Percentiles rank a stretch among this genome's conserved stretches.
Evolutionary conservation across 2,888 invertebrate species (phyloP).

Genomic region (Mamestra brassicae): DNA sequence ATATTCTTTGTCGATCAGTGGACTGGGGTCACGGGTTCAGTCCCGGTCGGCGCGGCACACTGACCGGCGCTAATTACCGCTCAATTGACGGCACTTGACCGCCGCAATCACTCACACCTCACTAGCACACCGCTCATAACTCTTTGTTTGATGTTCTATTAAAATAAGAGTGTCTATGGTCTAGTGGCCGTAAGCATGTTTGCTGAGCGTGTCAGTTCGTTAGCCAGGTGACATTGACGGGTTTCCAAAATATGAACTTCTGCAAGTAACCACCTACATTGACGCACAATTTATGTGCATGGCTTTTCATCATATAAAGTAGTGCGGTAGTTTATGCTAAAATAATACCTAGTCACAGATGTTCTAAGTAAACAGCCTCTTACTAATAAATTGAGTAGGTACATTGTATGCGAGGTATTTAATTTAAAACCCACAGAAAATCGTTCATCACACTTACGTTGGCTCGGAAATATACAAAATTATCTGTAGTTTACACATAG

Average conservation of each 20-base stretch:
- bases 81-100: constrained; percentile 70
- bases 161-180: neutral
- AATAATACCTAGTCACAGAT: neutral
- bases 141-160: neutral
- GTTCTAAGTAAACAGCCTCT: neutral
- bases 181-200: neutral
- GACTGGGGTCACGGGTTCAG: constrained; percentile 6
- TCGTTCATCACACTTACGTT: neutral
- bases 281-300: neutral
- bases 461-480: neutral
- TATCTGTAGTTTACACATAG: neutral
- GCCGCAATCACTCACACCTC: constrained; percentile 36
- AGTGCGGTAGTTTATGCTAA: neutral
- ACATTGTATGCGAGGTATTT: neutral
- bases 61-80: constrained; percentile 65
- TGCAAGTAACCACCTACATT: neutral
- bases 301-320: neutral
- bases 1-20: constrained; percentile 2
- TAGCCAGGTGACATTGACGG: too few relatives aligned
- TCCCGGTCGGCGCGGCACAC: constrained; percentile 37
- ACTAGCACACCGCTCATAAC: constrained; percentile 3
- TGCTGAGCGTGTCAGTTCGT: neutral
- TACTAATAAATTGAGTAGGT: neutral
- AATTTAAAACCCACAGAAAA: neutral
- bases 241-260: neutral